Evolutionary conservation across 2,113 vertebrate genomes (phyloP).

Genomic region (Triplophysa rosa): DNA sequence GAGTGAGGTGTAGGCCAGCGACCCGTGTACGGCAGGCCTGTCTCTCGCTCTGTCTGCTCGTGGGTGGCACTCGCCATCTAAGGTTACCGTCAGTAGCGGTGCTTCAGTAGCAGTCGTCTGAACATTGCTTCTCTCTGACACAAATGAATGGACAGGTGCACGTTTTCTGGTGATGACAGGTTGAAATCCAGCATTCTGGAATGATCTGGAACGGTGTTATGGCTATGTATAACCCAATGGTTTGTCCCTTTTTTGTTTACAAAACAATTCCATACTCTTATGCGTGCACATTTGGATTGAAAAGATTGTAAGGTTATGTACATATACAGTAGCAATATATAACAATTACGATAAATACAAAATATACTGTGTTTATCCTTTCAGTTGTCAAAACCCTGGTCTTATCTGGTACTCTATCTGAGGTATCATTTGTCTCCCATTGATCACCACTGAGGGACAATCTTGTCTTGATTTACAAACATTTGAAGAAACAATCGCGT

Average conservation of each 20-base stretch:
- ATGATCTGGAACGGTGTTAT: too few relatives aligned
- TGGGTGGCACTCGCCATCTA: constrained; percentile 46
- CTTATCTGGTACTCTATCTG: neutral
- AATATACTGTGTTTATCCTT: too few relatives aligned
- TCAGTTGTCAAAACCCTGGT: too few relatives aligned
- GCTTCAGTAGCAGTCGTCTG: constrained; percentile 24
- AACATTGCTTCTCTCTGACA: too few relatives aligned
- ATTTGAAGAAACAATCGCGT: neutral
- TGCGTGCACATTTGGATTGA: too few relatives aligned
- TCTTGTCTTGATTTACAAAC: constrained; percentile 13
- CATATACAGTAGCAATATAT: too few relatives aligned
- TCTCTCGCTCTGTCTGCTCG: constrained; percentile 51
- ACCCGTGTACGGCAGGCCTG: constrained; percentile 61
- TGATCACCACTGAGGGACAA: neutral
- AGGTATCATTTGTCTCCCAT: neutral
- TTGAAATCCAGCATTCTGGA: neutral
- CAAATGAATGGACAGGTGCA: neutral
- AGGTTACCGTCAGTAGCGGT: constrained; percentile 46
- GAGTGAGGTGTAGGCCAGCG: constrained; percentile 51
- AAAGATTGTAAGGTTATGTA: too few relatives aligned
- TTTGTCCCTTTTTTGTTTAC: too few relatives aligned
- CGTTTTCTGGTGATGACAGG: constrained; percentile 3
- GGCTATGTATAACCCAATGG: too few relatives aligned
- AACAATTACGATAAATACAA: too few relatives aligned
- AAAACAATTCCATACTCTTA: too few relatives aligned